Base-by-base conservation (phyloP, 2,113 vertebrate genomes). In the Rhinoderma darwinii region DNA sequence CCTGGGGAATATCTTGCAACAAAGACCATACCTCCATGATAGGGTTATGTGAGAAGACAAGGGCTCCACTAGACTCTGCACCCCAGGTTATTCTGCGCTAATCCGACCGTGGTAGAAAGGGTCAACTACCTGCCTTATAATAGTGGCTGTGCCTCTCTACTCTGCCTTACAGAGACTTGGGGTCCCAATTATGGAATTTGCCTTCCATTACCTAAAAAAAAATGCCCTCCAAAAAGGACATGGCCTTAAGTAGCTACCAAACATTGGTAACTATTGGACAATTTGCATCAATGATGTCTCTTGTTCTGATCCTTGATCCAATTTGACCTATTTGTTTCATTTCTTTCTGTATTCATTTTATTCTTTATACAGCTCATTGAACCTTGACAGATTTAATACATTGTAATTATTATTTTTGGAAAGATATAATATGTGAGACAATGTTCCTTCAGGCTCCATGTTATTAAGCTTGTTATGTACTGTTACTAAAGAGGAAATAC, bases 401-500 rank as follows among this genome's bases (percentile, higher is more conserved):
- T 27, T 80, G 84, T n/a, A 10, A 89, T 83, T 90, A 92, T 92
- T 93, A 94, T 94, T 94, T 70, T 95, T 93, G 93, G 93, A 95
- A 85, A 63, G 30, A 91, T 90, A 93, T 93, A 92, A 92, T 90
- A 91, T 89, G 74, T 90, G 91, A 90, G 90, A 93, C 92, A 91
- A 91, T 92, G 94, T 94, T 75, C 78, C 92, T 92, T 90, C 75
- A 91, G 89, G 88, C 90, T 92, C 91, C 92, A 92, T 92, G 95
- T 95, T 95, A 95, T 95, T 94, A 95, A 94, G 93, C 92, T 91
- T 93, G 94, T 94, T 93, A 94, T 93, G 94, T 95, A 93, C 92
- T 95, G 94, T 94, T 95, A 93, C 92, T 93, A 93, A 93, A 92
- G 92, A 95, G 94, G 94, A 95, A 95, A 95, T 95, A 95, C 92